Conservation (phyloP, 37 sponge, comb jelly and placozoan genomes). For the Lycopodina hypogea region DNA sequence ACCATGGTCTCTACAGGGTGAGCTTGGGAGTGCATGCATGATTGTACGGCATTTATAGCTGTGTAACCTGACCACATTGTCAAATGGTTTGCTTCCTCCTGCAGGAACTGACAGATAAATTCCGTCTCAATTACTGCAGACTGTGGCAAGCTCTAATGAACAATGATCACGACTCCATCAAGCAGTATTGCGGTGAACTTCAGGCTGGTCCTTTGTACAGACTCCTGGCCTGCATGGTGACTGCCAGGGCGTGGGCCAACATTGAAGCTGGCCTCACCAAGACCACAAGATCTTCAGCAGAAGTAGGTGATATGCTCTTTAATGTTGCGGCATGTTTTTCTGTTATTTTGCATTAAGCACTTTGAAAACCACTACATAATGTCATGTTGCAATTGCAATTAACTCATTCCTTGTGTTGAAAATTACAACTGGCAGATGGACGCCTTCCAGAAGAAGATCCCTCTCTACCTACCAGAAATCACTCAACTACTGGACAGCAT, state of each 20-base stretch:
- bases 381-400: no score
- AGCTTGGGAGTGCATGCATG: no score
- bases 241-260: constrained; percentile 85
- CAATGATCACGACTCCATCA: constrained; percentile 57
- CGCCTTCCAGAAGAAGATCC: constrained; percentile 2
- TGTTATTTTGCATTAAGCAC: no score
- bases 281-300: constrained; percentile 16
- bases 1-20: constrained; percentile 89
- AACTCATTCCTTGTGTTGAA: no score
- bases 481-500: constrained; percentile 81
- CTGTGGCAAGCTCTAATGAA: constrained; percentile 87
- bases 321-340: neutral
- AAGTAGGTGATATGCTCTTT: constrained; percentile 34
- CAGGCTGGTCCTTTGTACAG: constrained; percentile 77
- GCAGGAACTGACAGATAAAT: constrained; percentile 64
- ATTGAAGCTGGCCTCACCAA: constrained; percentile 55
- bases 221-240: constrained; percentile 85
- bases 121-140: constrained; percentile 85
- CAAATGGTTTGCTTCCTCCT: no score
- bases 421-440: no score
- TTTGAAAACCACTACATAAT: no score
- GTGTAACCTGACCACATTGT: no score
- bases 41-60: no score
- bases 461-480: constrained; percentile 37
- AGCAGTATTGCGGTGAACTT: constrained; percentile 57